phyloP scores from a whole-genome alignment of 2,797 vertebrate genomes.

The Staurois parvus region DNA sequence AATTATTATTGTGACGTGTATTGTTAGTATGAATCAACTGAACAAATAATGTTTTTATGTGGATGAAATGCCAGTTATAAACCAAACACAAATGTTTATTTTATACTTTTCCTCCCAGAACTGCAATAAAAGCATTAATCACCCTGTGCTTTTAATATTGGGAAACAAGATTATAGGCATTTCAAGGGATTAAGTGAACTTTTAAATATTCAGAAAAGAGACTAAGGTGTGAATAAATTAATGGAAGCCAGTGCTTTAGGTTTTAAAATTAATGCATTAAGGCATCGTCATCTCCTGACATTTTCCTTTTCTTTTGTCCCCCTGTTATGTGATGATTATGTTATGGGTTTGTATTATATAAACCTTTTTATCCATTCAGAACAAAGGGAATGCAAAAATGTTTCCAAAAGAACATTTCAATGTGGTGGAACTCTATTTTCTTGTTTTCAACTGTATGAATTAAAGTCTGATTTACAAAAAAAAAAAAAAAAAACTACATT shows the following conservation, averaged over 20 bases:
- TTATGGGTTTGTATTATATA: constrained; percentile 10
- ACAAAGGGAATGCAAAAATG: constrained; percentile 2
- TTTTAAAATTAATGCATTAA: constrained; percentile 45
- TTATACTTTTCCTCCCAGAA: neutral
- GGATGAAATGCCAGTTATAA: neutral
- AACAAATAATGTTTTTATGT: neutral
- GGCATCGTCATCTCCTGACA: constrained; percentile 35
- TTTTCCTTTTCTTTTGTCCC: constrained; percentile 40
- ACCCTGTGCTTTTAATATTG: constrained; percentile 36
- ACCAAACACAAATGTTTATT: constrained; percentile 8
- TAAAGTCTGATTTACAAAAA: neutral
- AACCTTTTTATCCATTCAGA: constrained; percentile 20
- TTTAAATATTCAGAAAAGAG: constrained; percentile 55
- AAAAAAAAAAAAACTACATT: no score
- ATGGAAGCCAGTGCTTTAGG: constrained; percentile 24
- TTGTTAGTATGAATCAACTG: neutral
- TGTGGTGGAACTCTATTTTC: neutral
- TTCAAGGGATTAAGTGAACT: constrained; percentile 57
- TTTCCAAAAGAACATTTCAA: neutral
- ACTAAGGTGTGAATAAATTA: constrained; percentile 50
- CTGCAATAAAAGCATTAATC: constrained; percentile 32
- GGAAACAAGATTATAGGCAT: constrained; percentile 53
- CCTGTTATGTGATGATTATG: constrained; percentile 1
- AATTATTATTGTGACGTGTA: neutral
- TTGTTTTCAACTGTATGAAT: neutral